phyloP scores from a whole-genome alignment of 2,797 vertebrate genomes.

The Poecilia picta region DNA sequence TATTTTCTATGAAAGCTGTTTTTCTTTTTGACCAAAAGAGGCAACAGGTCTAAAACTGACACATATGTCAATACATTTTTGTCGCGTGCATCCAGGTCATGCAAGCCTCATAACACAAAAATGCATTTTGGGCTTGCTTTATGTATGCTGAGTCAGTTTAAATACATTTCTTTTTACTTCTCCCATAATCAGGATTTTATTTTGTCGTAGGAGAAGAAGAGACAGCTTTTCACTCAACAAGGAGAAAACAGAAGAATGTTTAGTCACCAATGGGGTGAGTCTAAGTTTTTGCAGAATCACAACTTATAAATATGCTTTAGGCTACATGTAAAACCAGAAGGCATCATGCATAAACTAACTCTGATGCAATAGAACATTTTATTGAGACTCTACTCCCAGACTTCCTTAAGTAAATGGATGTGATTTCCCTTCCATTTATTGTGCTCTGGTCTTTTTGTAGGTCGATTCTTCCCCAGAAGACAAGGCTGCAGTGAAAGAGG shows the following conservation, averaged over 20 bases:
- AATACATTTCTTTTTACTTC: not conserved
- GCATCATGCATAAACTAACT: not conserved
- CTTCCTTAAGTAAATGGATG: not conserved
- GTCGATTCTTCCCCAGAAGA: constrained; percentile 27
- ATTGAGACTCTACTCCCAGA: not conserved
- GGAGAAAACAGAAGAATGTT: constrained; percentile 26
- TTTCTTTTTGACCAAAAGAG: not conserved
- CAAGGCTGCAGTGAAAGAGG: constrained; percentile 26
- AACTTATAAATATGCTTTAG: too few species aligned
- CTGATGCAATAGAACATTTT: not conserved
- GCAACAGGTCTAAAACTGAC: not conserved
- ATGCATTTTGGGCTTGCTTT: not conserved
- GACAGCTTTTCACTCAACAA: constrained; percentile 1
- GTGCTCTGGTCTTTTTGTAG: constrained; percentile 27
- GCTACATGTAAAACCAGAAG: not conserved
- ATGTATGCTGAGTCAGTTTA: not conserved
- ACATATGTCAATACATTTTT: not conserved
- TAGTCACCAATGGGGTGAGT: constrained; percentile 55
- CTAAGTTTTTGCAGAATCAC: not conserved
- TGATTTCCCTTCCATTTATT: not conserved
- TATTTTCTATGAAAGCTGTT: not conserved
- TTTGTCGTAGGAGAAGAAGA: constrained; percentile 54
- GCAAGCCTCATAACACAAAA: not conserved
- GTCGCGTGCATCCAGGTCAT: not conserved
- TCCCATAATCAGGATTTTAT: constrained; percentile 5